A percentile compares a stretch with the other conserved stretches of the same genome.
Conservation (phyloP, 2,888 invertebrate genomes). For the Iphiclides podalirius region DNA sequence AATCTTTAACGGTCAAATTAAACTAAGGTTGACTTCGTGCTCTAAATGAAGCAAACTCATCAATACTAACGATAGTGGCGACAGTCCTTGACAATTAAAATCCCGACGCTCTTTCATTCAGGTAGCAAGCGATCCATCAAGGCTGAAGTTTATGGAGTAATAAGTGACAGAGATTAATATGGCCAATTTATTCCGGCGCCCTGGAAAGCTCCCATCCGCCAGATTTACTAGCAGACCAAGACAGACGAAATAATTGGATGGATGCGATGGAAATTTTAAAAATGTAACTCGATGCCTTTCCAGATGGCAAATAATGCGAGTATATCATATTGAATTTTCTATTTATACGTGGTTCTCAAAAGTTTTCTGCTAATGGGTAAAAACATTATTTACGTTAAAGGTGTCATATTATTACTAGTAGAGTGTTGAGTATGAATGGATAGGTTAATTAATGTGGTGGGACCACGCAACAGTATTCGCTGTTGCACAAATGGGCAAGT, state of each 20-base stretch:
- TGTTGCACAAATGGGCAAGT: too few relatives aligned
- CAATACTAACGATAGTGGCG: constrained; percentile 15
- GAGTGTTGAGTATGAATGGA: too few relatives aligned
- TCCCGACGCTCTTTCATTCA: constrained; percentile 35
- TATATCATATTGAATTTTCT: too few relatives aligned
- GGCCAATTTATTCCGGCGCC: constrained; percentile 50
- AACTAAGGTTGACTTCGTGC: background rate
- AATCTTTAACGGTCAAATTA: too few relatives aligned
- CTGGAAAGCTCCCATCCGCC: constrained; percentile 4
- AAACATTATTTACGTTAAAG: too few relatives aligned
- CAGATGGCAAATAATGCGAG: too few relatives aligned
- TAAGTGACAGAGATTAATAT: constrained; percentile 66
- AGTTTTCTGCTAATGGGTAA: too few relatives aligned
- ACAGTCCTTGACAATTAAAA: constrained; percentile 19
- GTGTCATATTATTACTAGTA: too few relatives aligned
- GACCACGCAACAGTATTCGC: too few relatives aligned
- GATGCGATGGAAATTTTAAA: background rate
- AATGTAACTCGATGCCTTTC: background rate
- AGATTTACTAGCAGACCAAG: background rate
- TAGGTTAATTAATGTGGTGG: too few relatives aligned
- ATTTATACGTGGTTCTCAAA: too few relatives aligned
- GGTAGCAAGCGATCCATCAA: constrained; percentile 51
- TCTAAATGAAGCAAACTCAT: background rate
- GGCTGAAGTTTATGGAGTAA: constrained; percentile 55
- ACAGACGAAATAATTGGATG: constrained; percentile 1